A percentile compares a stretch with the other conserved stretches of the same genome.
These are phyloP conservation scores for Intellagama lesueurii DNA, from an alignment of 2,797 vertebrate genomes.

Conservation along the genomic window DNA sequence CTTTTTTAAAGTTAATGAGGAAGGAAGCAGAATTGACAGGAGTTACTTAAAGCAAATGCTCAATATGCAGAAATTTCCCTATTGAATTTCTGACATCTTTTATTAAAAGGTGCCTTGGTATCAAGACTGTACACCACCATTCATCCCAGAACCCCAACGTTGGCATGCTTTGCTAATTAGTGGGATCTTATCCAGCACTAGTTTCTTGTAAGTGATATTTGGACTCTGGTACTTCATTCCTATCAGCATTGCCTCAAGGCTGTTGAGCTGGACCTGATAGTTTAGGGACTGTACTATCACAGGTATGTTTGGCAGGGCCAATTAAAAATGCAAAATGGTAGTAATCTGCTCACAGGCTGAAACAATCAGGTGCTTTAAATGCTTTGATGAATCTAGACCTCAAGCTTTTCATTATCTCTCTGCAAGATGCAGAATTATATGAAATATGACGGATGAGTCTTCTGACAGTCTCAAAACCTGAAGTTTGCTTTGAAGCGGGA, in stretches of 20 bases:
- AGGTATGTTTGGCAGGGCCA: not conserved
- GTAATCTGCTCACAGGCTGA: not conserved
- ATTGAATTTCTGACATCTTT: not conserved
- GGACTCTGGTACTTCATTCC: not conserved
- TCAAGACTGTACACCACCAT: not conserved
- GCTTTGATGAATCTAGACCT: not conserved
- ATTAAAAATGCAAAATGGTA: conserved; percentile 13
- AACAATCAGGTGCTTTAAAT: not conserved
- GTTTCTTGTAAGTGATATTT: not conserved
- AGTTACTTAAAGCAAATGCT: not conserved
- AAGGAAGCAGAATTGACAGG: too few species aligned
- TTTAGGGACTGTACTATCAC: not conserved
- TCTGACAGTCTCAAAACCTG: not conserved
- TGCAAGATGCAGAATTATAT: not conserved
- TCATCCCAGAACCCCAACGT: not conserved
- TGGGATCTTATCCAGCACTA: not conserved
- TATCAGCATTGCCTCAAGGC: not conserved
- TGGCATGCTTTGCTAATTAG: not conserved
- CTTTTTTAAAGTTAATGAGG: too few species aligned
- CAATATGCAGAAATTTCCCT: not conserved
- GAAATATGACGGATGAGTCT: conserved; percentile 19
- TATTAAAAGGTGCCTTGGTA: not conserved
- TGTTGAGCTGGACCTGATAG: not conserved
- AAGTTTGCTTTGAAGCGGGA: conserved; percentile 2
- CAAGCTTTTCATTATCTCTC: conserved; percentile 13